A percentile compares a stretch with the other conserved stretches of the same genome.
Conservation (phyloP, 2,797 vertebrate genomes). For the Lagorchestes hirsutus region DNA sequence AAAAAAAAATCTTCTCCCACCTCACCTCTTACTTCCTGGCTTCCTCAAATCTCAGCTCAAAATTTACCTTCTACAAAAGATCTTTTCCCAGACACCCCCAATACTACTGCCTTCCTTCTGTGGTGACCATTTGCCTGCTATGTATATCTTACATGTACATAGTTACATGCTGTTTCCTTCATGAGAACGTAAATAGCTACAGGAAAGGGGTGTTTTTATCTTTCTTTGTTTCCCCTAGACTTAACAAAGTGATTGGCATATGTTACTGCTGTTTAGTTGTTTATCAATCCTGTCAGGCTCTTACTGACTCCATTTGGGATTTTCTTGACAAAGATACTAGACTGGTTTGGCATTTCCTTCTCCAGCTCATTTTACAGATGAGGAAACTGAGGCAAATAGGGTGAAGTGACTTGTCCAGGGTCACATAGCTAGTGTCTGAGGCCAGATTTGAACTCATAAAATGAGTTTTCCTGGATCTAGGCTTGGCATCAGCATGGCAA, state of each 20-base stretch:
- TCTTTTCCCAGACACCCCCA: background rate
- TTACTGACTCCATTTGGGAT: background rate
- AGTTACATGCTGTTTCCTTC: background rate
- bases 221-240: background rate
- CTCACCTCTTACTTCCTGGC: background rate
- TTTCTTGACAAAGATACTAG: background rate
- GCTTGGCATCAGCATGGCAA: background rate
- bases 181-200: background rate
- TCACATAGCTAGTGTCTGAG: background rate
- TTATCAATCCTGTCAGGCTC: background rate
- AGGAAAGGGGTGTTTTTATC: background rate
- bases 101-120: background rate
- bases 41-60: background rate
- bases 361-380: background rate
- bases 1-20: background rate
- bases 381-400: background rate
- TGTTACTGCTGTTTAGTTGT: background rate
- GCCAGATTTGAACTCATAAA: background rate
- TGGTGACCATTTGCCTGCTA: background rate
- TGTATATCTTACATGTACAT: background rate
- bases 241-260: background rate
- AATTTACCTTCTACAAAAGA: background rate
- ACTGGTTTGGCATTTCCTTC: background rate
- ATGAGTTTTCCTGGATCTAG: background rate
- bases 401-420: background rate